Conservation (phyloP, 1,140 invertebrate genomes). For the Coboldia fuscipes region DNA sequence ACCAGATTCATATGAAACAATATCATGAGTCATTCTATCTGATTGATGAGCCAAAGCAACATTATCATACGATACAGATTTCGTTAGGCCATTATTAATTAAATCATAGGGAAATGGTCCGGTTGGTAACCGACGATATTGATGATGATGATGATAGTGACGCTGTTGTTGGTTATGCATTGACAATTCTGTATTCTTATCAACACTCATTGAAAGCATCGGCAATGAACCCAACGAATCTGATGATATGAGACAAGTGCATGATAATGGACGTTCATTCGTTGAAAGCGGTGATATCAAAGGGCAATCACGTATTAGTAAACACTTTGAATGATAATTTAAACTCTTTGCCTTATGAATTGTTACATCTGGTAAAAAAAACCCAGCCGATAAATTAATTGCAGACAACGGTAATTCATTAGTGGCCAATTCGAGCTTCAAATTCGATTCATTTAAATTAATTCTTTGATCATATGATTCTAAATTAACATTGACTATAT, state of each 20-base stretch:
- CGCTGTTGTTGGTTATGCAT: slow-evolving; percentile 15
- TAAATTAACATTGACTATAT: no score
- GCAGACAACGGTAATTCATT: slow-evolving; percentile 35
- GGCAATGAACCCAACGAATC: slow-evolving; percentile 2
- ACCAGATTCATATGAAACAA: no score
- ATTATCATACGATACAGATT: no score
- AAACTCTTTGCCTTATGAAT: no score
- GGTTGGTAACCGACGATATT: neutral
- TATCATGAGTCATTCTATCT: no score
- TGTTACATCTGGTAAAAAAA: slow-evolving; percentile 10
- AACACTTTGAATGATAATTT: no score
- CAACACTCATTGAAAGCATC: neutral
- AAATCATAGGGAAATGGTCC: neutral
- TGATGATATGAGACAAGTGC: slow-evolving; percentile 9
- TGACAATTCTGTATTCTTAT: slow-evolving; percentile 1
- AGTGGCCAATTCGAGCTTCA: slow-evolving; percentile 28
- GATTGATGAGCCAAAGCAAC: no score
- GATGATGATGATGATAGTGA: neutral
- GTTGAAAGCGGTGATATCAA: slow-evolving; percentile 18
- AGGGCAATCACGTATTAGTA: no score
- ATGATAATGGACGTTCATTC: slow-evolving; percentile 24
- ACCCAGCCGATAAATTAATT: slow-evolving; percentile 20
- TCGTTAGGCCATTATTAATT: no score
- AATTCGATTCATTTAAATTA: no score
- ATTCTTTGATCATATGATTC: no score